Evolutionary conservation across 1,140 invertebrate genomes (phyloP), one percentile per base, ranked within the genome.

Genomic region (Hypothenemus hampei): DNA sequence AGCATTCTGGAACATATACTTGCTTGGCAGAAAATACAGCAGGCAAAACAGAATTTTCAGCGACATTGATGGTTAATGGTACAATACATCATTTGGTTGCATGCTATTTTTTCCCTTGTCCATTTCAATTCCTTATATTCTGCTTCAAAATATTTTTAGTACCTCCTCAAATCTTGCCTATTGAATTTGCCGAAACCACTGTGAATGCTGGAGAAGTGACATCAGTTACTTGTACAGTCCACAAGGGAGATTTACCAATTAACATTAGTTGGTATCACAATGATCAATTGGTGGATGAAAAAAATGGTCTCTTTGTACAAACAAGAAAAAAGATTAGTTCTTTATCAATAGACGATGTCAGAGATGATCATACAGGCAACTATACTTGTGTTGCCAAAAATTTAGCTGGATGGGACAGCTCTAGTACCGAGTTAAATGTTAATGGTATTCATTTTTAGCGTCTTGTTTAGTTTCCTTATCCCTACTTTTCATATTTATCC

Each of bases 1-100:
- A 79, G 41, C 89, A 93, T 70, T 80, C 79, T 67, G 87, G 87
- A 60, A 82, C 83, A 59, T 93, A 92, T 65, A 90, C 85, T 55
- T 93, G 90, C 59, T 69, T 73, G 5, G 81, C 78, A 7, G 73
- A 74, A 23, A 84, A 84, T 69, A 60, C 66, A 19, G 81, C 79
- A 21, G 81, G 81, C 15, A 69, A 72, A 13, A 73, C 73, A 21
- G 79, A 79, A 63, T 81, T 80, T 62, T 75, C 78, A 8, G 79
- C 83, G 46, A 68, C 72, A 58, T 68, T 88, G 23, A 69, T 76
- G 49, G 79, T 86, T n/a, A 78, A 84, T 63, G 81, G 84, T 85
- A 74, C 50, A 19, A 22, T 8, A 13, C 7, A 71, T 78, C 81
- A 74, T 55, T 45, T 64, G 72, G 8, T 20, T 50, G 50, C 40